Evolutionary conservation across 2,797 vertebrate genomes (phyloP).

Genomic region (Onychomys arenicola): DNA sequence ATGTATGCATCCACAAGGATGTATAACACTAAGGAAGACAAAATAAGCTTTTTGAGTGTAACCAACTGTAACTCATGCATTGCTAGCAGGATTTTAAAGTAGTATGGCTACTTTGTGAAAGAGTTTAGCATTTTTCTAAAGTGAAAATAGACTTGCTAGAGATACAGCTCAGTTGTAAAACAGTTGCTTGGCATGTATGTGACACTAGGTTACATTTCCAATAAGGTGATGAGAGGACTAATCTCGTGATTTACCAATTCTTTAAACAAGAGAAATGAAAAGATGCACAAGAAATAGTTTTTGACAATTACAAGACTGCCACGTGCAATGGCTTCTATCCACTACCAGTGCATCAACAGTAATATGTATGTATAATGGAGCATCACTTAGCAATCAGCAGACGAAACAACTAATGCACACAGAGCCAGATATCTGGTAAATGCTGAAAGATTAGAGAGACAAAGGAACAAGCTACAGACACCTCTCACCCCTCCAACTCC

Average conservation of each 20-base stretch:
- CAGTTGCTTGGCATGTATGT: not conserved
- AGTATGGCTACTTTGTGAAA: not conserved
- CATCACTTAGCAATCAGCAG: not conserved
- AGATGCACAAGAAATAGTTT: not conserved
- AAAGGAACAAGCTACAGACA: too few species aligned
- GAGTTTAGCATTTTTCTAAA: not conserved
- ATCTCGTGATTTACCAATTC: not conserved
- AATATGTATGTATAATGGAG: not conserved
- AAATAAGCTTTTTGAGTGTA: not conserved
- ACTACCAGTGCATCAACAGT: not conserved
- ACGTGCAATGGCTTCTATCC: not conserved
- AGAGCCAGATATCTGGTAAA: not conserved
- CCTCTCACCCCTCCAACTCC: too few species aligned
- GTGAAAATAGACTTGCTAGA: not conserved
- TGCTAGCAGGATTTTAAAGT: not conserved
- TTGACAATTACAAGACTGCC: not conserved
- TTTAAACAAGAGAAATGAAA: not conserved
- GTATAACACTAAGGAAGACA: not conserved
- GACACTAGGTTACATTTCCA: not conserved
- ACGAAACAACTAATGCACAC: not conserved
- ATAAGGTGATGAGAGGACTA: not conserved
- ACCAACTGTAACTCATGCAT: not conserved
- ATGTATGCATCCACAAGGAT: too few species aligned
- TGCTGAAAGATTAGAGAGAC: too few species aligned
- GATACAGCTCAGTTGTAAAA: not conserved